Percentiles rank a stretch among this genome's conserved stretches.
Conservation (phyloP, 2,888 invertebrate species). For the Azorinus chamasolen region DNA sequence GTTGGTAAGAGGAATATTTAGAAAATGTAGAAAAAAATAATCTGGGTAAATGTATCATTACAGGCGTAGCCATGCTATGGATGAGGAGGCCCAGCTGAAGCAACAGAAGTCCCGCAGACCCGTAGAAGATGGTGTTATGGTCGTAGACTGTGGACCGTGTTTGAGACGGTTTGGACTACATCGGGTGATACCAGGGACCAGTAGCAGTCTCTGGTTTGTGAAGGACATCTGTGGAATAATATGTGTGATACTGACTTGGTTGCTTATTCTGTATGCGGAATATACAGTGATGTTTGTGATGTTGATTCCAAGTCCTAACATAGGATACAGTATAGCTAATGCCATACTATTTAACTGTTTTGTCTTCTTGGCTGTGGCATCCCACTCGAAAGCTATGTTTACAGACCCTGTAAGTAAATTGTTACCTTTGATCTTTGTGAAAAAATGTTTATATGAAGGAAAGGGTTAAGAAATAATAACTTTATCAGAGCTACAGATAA, state of each 20-base stretch:
- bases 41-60: no score
- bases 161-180: conserved; percentile 76
- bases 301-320: conserved; percentile 93
- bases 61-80: conserved; percentile 46
- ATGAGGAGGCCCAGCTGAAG: conserved; percentile 35
- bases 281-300: conserved; percentile 93
- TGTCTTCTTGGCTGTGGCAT: conserved; percentile 91
- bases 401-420: conserved; percentile 93
- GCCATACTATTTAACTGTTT: conserved; percentile 93
- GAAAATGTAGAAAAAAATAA: no score
- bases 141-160: conserved; percentile 81
- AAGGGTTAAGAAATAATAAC: no score
- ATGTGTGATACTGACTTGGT: conserved; percentile 93
- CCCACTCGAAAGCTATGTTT: conserved; percentile 93
- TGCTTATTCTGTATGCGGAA: conserved; percentile 94
- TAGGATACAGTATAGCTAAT: conserved; percentile 88
- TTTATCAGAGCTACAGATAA: no score
- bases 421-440: not conserved
- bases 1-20: no score
- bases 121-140: conserved; percentile 79
- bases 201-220: conserved; percentile 89
- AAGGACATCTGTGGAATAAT: conserved; percentile 95
- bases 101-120: conserved; percentile 59
- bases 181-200: conserved; percentile 53
- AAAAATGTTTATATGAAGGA: no score